A percentile compares a stretch with the other conserved stretches of the same genome.
phyloP scores from a whole-genome alignment of 1,140 invertebrate species.

The Drosophila busckii region DNA sequence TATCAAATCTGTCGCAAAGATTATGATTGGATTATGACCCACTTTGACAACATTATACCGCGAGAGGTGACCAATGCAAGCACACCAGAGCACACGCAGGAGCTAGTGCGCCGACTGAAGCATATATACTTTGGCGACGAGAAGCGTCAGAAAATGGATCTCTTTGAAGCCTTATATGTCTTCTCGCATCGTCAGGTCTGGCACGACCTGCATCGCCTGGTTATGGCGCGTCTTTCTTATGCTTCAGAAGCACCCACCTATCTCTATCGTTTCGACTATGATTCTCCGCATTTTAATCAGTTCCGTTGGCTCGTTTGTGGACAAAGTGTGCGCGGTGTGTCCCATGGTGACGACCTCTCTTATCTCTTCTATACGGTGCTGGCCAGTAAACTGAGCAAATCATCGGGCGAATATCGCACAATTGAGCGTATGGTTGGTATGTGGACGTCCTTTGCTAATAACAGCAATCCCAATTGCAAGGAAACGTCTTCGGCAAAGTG shows the following conservation, averaged over 20 bases:
- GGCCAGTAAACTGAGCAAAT: constrained; percentile 33
- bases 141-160: constrained; percentile 36
- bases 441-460: constrained; percentile 78
- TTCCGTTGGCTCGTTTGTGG: constrained; percentile 67
- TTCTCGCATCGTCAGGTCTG: constrained; percentile 76
- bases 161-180: constrained; percentile 48
- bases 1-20: constrained; percentile 34
- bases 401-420: constrained; percentile 54
- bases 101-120: constrained; percentile 40
- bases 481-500: constrained; percentile 29
- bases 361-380: constrained; percentile 81
- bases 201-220: constrained; percentile 68
- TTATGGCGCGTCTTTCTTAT: constrained; percentile 56
- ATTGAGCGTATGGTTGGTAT: constrained; percentile 76
- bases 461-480: constrained; percentile 62
- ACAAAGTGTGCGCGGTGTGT: constrained; percentile 61
- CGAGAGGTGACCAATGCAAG: constrained; percentile 38
- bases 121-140: constrained; percentile 52
- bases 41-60: constrained; percentile 54
- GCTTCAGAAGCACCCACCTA: constrained; percentile 62
- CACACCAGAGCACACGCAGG: constrained; percentile 29
- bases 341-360: constrained; percentile 83
- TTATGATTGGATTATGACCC: constrained; percentile 32
- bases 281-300: constrained; percentile 64
- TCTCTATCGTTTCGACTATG: constrained; percentile 78